Conservation (phyloP, 2,888 invertebrate genomes). For the Torymus tubicola region DNA sequence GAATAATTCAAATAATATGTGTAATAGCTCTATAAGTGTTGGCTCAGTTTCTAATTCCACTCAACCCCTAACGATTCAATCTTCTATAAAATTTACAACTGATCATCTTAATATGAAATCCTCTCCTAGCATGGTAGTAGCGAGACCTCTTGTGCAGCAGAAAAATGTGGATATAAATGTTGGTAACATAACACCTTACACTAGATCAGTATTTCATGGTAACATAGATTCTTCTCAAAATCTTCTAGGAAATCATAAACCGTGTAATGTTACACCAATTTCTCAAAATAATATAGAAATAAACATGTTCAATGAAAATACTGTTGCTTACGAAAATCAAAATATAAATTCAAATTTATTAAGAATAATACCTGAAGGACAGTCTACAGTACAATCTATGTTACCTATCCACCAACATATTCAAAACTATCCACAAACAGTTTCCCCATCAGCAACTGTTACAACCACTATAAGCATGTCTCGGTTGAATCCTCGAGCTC, state of each 20-base stretch:
- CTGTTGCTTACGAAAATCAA: slow-evolving; percentile 67
- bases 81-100: slow-evolving; percentile 66
- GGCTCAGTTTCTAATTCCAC: slow-evolving; percentile 69
- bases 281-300: slow-evolving; percentile 70
- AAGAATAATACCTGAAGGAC: slow-evolving; percentile 75
- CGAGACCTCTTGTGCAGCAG: slow-evolving; percentile 71
- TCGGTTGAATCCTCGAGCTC: slow-evolving; percentile 88
- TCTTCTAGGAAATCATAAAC: slow-evolving; percentile 63
- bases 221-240: slow-evolving; percentile 66
- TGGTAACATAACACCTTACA: slow-evolving; percentile 64
- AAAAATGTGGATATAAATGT: slow-evolving; percentile 65
- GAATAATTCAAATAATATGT: slow-evolving; percentile 72
- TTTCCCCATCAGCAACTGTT: slow-evolving; percentile 69
- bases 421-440: slow-evolving; percentile 70
- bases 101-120: slow-evolving; percentile 69
- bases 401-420: slow-evolving; percentile 71
- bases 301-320: slow-evolving; percentile 69
- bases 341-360: slow-evolving; percentile 74
- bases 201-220: slow-evolving; percentile 69
- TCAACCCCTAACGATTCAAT: slow-evolving; percentile 68
- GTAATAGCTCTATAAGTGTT: slow-evolving; percentile 62
- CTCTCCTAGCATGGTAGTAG: slow-evolving; percentile 72
- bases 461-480: slow-evolving; percentile 80
- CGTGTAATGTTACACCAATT: slow-evolving; percentile 68
- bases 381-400: slow-evolving; percentile 65